Percentiles rank a stretch among this genome's conserved stretches.
Evolutionary conservation across 2,113 vertebrate species (phyloP).

Genomic region (Nannospalax galili): DNA sequence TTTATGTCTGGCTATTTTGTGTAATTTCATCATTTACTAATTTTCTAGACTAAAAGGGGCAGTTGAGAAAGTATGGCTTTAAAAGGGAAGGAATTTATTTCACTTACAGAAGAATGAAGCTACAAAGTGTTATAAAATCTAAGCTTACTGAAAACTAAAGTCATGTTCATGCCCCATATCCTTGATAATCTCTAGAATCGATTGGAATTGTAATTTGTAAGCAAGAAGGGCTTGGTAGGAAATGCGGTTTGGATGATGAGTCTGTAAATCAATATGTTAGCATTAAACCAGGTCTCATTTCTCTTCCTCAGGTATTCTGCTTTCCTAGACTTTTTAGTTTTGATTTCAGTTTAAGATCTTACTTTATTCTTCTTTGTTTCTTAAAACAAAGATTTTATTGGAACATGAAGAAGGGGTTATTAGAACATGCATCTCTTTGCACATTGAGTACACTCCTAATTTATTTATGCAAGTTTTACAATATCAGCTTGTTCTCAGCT

Average conservation of each 20-base stretch:
- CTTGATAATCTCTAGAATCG: neutral
- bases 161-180: neutral
- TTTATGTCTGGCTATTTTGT: neutral
- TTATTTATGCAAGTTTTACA: neutral
- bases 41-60: neutral
- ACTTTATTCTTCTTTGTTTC: neutral
- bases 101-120: neutral
- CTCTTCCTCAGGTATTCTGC: slow-evolving; percentile 6
- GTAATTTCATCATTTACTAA: neutral
- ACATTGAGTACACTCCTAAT: neutral
- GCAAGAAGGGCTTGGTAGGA: slow-evolving; percentile 15
- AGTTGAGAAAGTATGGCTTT: neutral
- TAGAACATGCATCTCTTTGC: neutral
- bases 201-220: slow-evolving; percentile 40
- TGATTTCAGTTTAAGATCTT: neutral
- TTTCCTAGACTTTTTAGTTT: neutral
- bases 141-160: slow-evolving; percentile 5
- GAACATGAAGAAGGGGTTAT: neutral
- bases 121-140: slow-evolving; percentile 9
- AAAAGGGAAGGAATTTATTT: slow-evolving; percentile 21
- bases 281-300: neutral
- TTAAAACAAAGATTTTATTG: too few relatives aligned
- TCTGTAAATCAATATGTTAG: slow-evolving; percentile 49
- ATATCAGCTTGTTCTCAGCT: slow-evolving; percentile 22
- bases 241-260: slow-evolving; percentile 24